Percentiles rank a stretch among this genome's conserved stretches.
phyloP scores from a whole-genome alignment of 2,113 vertebrate genomes.

The Ictalurus furcatus region DNA sequence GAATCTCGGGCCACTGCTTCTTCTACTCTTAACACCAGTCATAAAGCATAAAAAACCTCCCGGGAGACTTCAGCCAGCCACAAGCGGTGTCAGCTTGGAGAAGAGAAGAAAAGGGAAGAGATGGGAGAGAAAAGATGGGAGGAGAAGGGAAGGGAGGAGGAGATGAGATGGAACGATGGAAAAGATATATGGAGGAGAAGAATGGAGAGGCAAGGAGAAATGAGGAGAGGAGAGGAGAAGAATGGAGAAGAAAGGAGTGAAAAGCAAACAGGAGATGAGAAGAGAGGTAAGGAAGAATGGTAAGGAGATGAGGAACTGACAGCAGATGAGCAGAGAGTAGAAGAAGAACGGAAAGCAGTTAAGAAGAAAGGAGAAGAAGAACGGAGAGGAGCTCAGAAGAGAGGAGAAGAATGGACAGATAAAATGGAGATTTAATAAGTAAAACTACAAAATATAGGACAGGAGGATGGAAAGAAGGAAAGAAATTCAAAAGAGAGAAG shows the following conservation, averaged over 20 bases:
- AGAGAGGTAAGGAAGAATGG: background rate
- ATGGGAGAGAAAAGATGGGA: no score
- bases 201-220: background rate
- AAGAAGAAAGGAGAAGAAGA: background rate
- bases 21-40: slow-evolving; percentile 46
- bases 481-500: no score
- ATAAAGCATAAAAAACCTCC: slow-evolving; percentile 48
- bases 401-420: background rate
- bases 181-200: background rate
- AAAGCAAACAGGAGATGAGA: background rate
- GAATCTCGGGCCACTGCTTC: slow-evolving; percentile 51
- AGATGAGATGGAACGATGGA: background rate
- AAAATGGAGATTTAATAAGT: background rate
- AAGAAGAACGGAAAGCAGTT: background rate
- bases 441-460: background rate
- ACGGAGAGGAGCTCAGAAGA: background rate
- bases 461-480: background rate
- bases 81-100: slow-evolving; percentile 13
- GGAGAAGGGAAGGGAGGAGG: background rate
- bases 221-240: background rate
- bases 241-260: background rate
- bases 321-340: no score
- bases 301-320: background rate
- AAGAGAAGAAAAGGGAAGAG: background rate
- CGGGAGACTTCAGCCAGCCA: slow-evolving; percentile 34